phyloP scores from a whole-genome alignment of 2,888 invertebrate genomes.

The Hipparchia sbordonii region DNA sequence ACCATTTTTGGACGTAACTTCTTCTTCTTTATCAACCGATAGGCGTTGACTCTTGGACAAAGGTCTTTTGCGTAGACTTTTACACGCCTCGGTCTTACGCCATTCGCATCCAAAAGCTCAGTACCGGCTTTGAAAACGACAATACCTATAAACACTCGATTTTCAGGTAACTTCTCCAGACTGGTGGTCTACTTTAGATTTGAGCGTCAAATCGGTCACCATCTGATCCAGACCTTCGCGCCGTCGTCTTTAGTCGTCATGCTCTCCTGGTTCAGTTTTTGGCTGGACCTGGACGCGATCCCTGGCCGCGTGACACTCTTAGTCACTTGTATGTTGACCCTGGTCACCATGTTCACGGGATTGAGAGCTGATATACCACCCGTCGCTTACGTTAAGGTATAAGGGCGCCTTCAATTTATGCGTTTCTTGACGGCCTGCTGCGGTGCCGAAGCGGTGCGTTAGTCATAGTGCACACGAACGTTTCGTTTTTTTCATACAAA shows the following conservation, averaged over 20 bases:
- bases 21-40: too few relatives aligned
- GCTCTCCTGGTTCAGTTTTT: conserved; percentile 94
- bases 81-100: too few relatives aligned
- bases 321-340: conserved; percentile 92
- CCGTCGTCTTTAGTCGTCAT: conserved; percentile 92
- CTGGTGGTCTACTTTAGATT: conserved; percentile 90
- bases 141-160: conserved; percentile 28
- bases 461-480: too few relatives aligned
- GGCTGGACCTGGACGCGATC: conserved; percentile 92
- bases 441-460: too few relatives aligned
- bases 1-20: too few relatives aligned
- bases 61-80: too few relatives aligned
- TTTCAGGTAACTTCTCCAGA: conserved; percentile 88
- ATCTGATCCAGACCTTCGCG: conserved; percentile 92
- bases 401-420: too few relatives aligned
- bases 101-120: too few relatives aligned
- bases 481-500: too few relatives aligned
- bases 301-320: conserved; percentile 91
- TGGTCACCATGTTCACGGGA: conserved; percentile 94
- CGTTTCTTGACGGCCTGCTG: too few relatives aligned
- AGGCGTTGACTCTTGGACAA: too few relatives aligned
- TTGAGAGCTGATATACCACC: conserved; percentile 92
- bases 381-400: conserved; percentile 93
- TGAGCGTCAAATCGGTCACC: conserved; percentile 92
- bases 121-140: conserved; percentile 80